Evolutionary conservation across 2,888 invertebrate species (phyloP).

Genomic region (Morpho helenor): DNA sequence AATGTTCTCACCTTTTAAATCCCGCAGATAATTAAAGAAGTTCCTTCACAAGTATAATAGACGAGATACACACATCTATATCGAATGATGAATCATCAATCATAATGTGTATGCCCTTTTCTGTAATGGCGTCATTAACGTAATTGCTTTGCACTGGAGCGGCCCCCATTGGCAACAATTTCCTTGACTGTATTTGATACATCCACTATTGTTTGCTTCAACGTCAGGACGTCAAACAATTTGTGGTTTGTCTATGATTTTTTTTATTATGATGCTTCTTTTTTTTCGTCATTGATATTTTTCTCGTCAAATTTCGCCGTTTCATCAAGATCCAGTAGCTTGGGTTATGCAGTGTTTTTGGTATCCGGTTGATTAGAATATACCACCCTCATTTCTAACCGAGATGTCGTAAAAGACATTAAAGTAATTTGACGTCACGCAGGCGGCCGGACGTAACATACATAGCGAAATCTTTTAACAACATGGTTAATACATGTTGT

Average conservation of each 20-base stretch:
- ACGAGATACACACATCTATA: constrained; percentile 12
- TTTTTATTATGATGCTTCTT: constrained; percentile 31
- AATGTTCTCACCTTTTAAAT: constrained; percentile 5
- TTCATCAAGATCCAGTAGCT: too few species aligned
- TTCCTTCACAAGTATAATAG: constrained; percentile 7
- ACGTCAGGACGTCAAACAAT: constrained; percentile 61
- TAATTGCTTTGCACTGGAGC: constrained; percentile 48
- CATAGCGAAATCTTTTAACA: too few species aligned
- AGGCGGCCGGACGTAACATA: too few species aligned
- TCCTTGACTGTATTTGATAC: background rate
- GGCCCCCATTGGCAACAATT: constrained; percentile 38
- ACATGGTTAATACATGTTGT: too few species aligned
- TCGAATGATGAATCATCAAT: constrained; percentile 25
- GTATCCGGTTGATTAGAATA: too few species aligned
- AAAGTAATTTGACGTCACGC: too few species aligned
- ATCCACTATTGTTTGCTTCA: constrained; percentile 29
- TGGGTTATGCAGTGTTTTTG: constrained; percentile 31
- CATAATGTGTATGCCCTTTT: constrained; percentile 39
- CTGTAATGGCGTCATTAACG: constrained; percentile 50
- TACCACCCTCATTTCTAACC: too few species aligned
- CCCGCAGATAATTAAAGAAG: constrained; percentile 30
- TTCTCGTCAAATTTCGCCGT: constrained; percentile 23
- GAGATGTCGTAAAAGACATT: too few species aligned
- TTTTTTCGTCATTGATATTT: constrained; percentile 17
- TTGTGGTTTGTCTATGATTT: constrained; percentile 48